phyloP scores from a whole-genome alignment of 2,113 vertebrate genomes.

The Oreotrochilus melanogaster region DNA sequence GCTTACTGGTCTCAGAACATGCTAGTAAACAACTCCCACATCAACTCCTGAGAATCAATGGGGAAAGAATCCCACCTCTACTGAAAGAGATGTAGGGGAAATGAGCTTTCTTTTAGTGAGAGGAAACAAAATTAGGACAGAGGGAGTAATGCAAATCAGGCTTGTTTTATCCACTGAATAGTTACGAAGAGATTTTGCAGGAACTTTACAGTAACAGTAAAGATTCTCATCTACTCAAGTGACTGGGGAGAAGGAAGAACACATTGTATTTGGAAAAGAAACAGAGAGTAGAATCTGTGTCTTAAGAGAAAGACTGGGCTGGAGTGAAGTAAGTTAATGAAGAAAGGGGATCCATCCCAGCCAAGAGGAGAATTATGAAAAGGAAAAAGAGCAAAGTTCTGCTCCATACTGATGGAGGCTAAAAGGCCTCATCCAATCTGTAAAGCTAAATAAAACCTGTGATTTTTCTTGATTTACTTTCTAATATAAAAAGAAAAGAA shows the following conservation, averaged over 20 bases:
- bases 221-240: neutral
- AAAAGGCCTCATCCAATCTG: neutral
- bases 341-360: neutral
- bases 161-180: neutral
- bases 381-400: neutral
- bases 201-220: neutral
- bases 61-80: neutral
- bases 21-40: neutral
- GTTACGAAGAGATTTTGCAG: neutral
- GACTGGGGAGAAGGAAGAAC: neutral
- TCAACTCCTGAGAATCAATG: neutral
- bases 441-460: neutral
- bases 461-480: neutral
- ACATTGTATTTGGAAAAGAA: neutral
- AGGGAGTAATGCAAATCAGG: neutral
- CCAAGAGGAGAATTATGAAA: neutral
- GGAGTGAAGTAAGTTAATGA: neutral
- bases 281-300: neutral
- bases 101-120: neutral
- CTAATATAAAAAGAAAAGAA: neutral
- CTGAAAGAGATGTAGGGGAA: neutral
- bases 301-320: neutral
- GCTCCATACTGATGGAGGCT: neutral
- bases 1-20: neutral
- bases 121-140: neutral